These are phyloP conservation scores for Piscicola geometra DNA, from an alignment of 2,888 invertebrate species.

Conservation along the genomic window DNA sequence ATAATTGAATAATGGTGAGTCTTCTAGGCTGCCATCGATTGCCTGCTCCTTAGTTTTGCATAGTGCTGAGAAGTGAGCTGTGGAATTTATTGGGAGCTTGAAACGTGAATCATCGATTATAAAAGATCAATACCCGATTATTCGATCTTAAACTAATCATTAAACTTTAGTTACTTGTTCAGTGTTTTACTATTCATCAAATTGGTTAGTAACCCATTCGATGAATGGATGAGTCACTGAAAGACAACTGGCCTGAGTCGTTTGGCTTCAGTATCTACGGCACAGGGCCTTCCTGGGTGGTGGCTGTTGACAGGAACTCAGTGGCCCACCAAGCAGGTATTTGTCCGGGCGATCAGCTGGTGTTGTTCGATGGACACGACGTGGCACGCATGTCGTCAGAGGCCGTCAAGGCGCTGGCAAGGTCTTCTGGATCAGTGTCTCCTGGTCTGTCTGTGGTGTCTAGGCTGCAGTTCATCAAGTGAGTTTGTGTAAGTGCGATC, in stretches of 20 bases:
- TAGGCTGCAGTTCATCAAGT: slow-evolving; percentile 47
- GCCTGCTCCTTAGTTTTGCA: no score
- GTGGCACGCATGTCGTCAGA: slow-evolving; percentile 50
- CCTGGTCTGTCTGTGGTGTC: slow-evolving; percentile 53
- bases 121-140: no score
- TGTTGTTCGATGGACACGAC: slow-evolving; percentile 52
- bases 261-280: slow-evolving; percentile 54
- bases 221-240: slow-evolving; percentile 13
- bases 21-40: no score
- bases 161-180: no score
- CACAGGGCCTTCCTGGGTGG: slow-evolving; percentile 52
- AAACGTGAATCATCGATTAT: no score
- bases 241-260: slow-evolving; percentile 49
- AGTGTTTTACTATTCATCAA: no score
- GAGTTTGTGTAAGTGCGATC: no score
- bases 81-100: no score
- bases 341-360: slow-evolving; percentile 50
- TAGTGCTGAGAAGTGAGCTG: no score
- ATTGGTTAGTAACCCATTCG: no score
- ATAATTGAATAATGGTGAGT: no score
- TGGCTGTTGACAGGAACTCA: slow-evolving; percentile 49
- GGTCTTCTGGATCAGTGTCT: slow-evolving; percentile 46
- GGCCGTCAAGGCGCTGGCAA: slow-evolving; percentile 48
- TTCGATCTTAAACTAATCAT: no score
- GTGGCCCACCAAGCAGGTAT: slow-evolving; percentile 51